These are phyloP conservation scores for Hemichromis elongatus DNA, from an alignment of 2,113 vertebrate species.

Conservation along the genomic window DNA sequence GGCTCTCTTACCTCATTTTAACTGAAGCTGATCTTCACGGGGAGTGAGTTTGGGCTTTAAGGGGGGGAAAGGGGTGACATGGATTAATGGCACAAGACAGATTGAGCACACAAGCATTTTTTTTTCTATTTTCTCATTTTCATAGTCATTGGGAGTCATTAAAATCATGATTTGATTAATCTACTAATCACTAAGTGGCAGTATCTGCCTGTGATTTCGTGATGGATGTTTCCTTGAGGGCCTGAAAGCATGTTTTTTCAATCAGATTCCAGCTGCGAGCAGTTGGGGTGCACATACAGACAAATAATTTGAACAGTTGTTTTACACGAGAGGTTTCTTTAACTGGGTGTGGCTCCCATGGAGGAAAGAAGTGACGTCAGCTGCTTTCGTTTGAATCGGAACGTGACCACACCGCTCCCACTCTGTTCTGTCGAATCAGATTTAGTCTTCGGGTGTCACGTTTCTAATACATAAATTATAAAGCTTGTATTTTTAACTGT, in stretches of 20 bases:
- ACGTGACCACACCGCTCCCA: neutral
- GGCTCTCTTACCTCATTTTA: neutral
- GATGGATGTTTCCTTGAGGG: neutral
- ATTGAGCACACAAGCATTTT: neutral
- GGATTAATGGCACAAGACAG: neutral
- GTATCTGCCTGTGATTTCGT: neutral
- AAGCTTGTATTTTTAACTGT: neutral
- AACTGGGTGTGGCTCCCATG: neutral
- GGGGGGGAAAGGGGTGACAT: neutral
- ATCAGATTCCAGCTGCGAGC: neutral
- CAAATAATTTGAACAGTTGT: neutral
- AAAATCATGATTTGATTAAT: neutral
- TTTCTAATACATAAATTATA: neutral
- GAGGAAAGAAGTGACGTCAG: neutral
- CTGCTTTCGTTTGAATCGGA: neutral
- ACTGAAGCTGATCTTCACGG: neutral
- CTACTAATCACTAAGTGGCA: neutral
- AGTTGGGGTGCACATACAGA: no score
- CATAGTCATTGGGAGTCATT: neutral
- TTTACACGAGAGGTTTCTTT: neutral
- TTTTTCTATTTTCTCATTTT: neutral
- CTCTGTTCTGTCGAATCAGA: neutral
- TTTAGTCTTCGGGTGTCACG: neutral
- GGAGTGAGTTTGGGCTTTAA: neutral
- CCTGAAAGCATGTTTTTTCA: neutral